phyloP scores from a whole-genome alignment of 2,113 vertebrate species.

The Octodon degus region DNA sequence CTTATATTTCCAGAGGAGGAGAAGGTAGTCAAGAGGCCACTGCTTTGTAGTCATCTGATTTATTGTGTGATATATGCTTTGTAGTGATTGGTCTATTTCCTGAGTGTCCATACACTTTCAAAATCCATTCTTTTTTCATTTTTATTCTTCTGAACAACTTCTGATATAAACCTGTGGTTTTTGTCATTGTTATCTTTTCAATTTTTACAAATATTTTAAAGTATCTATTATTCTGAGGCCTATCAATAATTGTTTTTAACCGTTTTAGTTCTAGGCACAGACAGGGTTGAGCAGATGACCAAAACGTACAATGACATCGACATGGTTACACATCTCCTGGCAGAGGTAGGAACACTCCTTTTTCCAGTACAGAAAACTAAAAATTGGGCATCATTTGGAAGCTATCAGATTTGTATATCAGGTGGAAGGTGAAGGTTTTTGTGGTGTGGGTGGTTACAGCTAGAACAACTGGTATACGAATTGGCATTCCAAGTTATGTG shows the following conservation, averaged over 20 bases:
- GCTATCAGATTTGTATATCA: not conserved
- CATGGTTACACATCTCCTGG: conserved; percentile 94
- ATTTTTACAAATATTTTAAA: conserved; percentile 31
- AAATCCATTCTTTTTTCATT: not conserved
- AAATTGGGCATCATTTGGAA: conserved; percentile 33
- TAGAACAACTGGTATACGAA: not conserved
- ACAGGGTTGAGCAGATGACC: conserved; percentile 93
- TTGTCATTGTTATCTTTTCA: conserved; percentile 29
- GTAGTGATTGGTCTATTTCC: not conserved
- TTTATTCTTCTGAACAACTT: conserved; percentile 43
- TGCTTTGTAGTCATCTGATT: conserved; percentile 37
- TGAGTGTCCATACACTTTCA: not conserved
- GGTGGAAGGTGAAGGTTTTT: conserved; percentile 16
- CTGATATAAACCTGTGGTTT: not conserved
- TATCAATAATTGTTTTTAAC: conserved; percentile 68
- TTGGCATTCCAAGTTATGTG: not conserved
- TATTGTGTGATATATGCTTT: not conserved
- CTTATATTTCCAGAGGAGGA: not conserved
- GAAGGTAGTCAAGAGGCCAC: not conserved
- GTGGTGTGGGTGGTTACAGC: not conserved
- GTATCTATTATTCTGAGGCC: conserved; percentile 28
- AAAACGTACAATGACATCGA: conserved; percentile 94
- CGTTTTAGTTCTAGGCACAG: conserved; percentile 91
- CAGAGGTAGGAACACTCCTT: conserved; percentile 89
- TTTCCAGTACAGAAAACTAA: conserved; percentile 14